Conservation (phyloP, 2,797 vertebrate species). For the Coccyzus lansbergi region DNA sequence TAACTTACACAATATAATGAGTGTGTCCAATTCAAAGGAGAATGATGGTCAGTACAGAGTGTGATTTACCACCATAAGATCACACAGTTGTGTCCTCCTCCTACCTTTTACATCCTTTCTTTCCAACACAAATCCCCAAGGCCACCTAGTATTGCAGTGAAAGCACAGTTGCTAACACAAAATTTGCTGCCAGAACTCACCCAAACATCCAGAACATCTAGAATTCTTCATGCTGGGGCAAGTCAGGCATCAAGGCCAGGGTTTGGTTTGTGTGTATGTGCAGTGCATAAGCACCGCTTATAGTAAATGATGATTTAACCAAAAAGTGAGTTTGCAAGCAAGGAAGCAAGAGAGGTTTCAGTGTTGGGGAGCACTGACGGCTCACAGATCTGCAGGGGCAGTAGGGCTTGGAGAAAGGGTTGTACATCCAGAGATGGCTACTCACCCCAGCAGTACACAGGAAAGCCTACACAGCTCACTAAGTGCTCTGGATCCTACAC, state of each 20-base stretch:
- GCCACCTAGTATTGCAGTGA: background rate
- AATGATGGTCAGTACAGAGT: background rate
- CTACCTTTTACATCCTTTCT: background rate
- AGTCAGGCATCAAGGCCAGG: background rate
- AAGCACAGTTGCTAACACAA: background rate
- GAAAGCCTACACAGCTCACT: background rate
- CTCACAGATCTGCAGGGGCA: background rate
- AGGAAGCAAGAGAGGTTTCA: background rate
- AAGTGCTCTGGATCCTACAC: background rate
- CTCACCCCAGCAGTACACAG: background rate
- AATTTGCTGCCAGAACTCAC: background rate
- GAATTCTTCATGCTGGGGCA: background rate
- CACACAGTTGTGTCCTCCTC: background rate
- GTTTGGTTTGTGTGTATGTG: fast-evolving
- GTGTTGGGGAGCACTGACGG: background rate
- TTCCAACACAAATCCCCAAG: background rate
- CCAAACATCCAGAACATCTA: background rate
- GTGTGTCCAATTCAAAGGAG: background rate
- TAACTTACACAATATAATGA: background rate
- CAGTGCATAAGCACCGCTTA: background rate
- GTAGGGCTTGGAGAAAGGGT: background rate
- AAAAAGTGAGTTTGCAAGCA: background rate
- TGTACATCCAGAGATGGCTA: background rate
- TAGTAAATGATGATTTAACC: background rate
- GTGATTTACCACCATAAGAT: background rate